Conservation (phyloP, 2,113 vertebrate genomes). For the Salvator merianae region DNA sequence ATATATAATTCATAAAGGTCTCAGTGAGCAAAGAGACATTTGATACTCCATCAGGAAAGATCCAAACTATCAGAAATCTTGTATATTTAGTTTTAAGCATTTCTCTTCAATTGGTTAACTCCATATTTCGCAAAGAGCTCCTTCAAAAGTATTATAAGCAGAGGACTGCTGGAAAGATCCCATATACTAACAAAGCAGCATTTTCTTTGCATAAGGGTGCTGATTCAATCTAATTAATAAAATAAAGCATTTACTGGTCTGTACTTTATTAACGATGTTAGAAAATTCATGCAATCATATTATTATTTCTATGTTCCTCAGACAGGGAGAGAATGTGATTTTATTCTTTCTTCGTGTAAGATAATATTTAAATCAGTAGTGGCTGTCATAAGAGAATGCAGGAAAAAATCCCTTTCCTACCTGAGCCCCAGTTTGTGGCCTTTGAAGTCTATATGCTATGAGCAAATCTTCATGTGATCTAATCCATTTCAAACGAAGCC, state of each 20-base stretch:
- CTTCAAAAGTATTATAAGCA: background rate
- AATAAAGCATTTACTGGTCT: background rate
- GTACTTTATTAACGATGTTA: background rate
- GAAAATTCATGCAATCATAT: background rate
- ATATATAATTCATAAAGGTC: background rate
- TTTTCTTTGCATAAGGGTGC: background rate
- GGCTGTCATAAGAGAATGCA: no score
- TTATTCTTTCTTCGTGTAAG: slow-evolving; percentile 28
- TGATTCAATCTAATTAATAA: background rate
- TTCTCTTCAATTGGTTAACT: background rate
- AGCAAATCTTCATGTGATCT: no score
- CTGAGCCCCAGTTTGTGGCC: no score
- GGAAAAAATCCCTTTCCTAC: no score
- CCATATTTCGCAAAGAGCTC: background rate
- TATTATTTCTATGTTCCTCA: background rate
- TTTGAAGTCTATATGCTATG: no score
- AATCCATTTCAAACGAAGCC: no score
- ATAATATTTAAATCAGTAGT: no score
- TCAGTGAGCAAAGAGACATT: background rate
- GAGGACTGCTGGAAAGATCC: background rate
- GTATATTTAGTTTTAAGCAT: background rate
- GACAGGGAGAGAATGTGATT: background rate
- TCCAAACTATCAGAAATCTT: background rate
- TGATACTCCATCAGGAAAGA: background rate
- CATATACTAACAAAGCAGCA: background rate